Base-by-base conservation (phyloP, 2,888 invertebrate species). In the Creontiades dilutus region DNA sequence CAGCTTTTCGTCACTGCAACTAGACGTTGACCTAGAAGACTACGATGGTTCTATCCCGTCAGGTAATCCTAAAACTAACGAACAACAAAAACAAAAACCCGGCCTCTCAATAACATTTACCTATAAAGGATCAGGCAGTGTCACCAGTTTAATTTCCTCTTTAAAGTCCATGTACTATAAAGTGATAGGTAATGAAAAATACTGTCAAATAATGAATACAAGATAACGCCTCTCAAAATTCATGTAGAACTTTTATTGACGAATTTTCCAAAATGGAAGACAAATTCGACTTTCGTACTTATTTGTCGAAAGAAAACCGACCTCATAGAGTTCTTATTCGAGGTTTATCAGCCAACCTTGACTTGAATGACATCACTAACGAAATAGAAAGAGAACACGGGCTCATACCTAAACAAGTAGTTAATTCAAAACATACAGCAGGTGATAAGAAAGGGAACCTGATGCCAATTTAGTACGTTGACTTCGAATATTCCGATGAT, bases 241-340 rank as follows among this genome's bases (percentile, higher is more conserved):
- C 13, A 47, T 80, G 46, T 13, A 16, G 78, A 11, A 14, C 5
- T 4, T 80, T 46, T 19, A 80, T 37, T 4, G 37, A 37, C 19
- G 19, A 16, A 9, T 46, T 80, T 46, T 37, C 37, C 16, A 19
- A 46, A 28, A 27, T 37, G n/a, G 19, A 80, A 46, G 14, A 37
- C 14, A 16, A 47, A 47, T 80, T 80, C 46, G 37, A 80, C 19
- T 80, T 80, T 80, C 78, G 46, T 16, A 80, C 78, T 47, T 80
- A 80, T 37, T 46, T 80, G 19, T 46, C 14, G 2, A 80, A 80
- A 47, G 78, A 80, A 46, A n/a, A 80, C 5, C 16, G 78, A 9
- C 78, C 78, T 5, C 46, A 28, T 16, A 4, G 78, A 61, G 27
- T 80, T 7, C 37, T 80, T 37, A 28, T 80, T 37, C 46, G 80